A percentile compares a stretch with the other conserved stretches of the same genome.
Conservation (phyloP, 2,888 invertebrate genomes). For the Pandemis cinnamomeana region DNA sequence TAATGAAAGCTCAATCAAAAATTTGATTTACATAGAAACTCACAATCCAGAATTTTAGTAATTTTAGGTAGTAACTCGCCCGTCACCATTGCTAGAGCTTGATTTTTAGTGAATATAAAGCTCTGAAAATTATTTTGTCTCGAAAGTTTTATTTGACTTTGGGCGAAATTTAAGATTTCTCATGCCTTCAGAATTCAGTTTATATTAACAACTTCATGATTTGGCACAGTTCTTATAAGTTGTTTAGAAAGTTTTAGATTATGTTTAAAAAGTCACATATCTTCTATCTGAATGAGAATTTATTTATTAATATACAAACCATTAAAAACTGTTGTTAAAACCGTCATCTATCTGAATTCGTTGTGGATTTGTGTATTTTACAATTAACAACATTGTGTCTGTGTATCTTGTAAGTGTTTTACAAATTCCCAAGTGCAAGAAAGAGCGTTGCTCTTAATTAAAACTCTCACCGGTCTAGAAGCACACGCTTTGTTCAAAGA, state of each 20-base stretch:
- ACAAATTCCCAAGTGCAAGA: conserved; percentile 65
- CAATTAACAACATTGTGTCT: conserved; percentile 47
- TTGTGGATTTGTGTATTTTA: background rate
- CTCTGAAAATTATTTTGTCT: conserved; percentile 51
- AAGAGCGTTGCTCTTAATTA: conserved; percentile 69
- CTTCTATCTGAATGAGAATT: background rate
- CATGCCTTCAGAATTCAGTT: conserved; percentile 15
- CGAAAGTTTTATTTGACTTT: conserved; percentile 52
- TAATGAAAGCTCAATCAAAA: background rate
- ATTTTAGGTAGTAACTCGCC: conserved; percentile 16
- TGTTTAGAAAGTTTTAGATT: background rate
- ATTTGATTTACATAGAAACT: background rate
- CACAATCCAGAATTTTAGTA: conserved; percentile 9
- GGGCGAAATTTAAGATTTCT: conserved; percentile 45
- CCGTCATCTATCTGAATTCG: background rate
- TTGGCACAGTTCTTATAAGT: background rate
- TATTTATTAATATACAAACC: too few relatives aligned
- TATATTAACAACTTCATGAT: conserved; percentile 1
- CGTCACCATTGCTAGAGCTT: background rate
- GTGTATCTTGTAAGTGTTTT: conserved; percentile 62
- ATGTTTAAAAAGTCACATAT: background rate
- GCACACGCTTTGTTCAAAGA: conserved; percentile 48
- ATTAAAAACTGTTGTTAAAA: too few relatives aligned
- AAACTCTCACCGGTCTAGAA: conserved; percentile 63
- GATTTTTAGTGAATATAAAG: conserved; percentile 29